Percentiles rank a stretch among this genome's conserved stretches.
These are phyloP conservation scores for Cryptocheilus praepositus DNA, from an alignment of 2,888 invertebrate species.

Conservation along the genomic window DNA sequence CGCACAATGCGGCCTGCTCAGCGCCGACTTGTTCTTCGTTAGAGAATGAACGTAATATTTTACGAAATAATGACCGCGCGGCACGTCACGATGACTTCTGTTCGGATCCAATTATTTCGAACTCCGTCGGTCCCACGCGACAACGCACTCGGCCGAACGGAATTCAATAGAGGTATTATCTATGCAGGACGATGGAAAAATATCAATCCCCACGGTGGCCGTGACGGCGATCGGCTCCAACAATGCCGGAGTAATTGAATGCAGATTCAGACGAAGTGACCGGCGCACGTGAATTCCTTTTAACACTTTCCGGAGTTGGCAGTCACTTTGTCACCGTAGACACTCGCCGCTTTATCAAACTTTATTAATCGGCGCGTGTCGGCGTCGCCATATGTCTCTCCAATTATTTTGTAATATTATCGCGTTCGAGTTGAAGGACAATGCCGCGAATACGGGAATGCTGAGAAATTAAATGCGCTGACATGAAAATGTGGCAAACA, in stretches of 20 bases:
- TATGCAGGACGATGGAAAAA: conserved; percentile 54
- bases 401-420: too few species aligned
- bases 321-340: too few species aligned
- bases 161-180: conserved; percentile 55
- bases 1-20: conserved; percentile 43
- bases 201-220: conserved; percentile 57
- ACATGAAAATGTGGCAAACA: too few species aligned
- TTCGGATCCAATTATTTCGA: conserved; percentile 60
- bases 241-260: conserved; percentile 54
- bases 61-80: conserved; percentile 51
- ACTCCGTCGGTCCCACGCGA: conserved; percentile 31
- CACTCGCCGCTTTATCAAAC: too few species aligned
- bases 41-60: conserved; percentile 53
- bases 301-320: too few species aligned
- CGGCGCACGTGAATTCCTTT: conserved; percentile 30
- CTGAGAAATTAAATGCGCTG: too few species aligned
- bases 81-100: conserved; percentile 32
- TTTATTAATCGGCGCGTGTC: too few species aligned
- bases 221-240: conserved; percentile 43
- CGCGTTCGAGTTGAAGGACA: too few species aligned
- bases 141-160: conserved; percentile 26
- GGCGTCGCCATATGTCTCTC: too few species aligned
- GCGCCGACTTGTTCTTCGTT: conserved; percentile 41
- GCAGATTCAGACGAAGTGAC: conserved; percentile 60
- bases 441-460: too few species aligned